Evolutionary conservation across 2,797 vertebrate species (phyloP), one percentile per base, ranked within the genome.

Genomic region (Dendrocincla tyrannina): DNA sequence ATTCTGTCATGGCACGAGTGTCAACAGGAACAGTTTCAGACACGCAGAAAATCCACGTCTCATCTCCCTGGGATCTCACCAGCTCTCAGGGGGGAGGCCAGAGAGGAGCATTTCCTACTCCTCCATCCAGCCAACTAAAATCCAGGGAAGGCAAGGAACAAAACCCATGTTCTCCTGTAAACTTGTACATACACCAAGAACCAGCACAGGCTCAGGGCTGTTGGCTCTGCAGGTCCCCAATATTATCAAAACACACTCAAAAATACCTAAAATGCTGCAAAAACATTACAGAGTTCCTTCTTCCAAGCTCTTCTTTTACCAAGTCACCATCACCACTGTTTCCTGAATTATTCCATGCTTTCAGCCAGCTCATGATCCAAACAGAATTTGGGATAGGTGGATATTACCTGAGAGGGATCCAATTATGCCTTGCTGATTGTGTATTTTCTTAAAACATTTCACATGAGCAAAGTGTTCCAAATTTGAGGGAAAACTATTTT

Each of bases 131-230:
- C 47, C 74, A 56, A 2, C 64, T 80, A 33, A 76, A 37, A 73
- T 9, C 18, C 69, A 77, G 33, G 42, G n/a, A 47, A 42, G 46
- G 46, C 44, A 56, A 56, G 1, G 18, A 47, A 23, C 14, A 50
- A 76, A 69, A 41, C 2, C 9, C 64, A 8, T 13, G 2, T 47
- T 47, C 35, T 30, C 75, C 39, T 16, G 7, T 10, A 9, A 56
- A 52, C 16, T 32, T 0, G 0, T 8, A 19, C 13, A 18, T 0
- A 17, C 17, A 5, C 24, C 5, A 35, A 83, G 39, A 46, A 56
- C 12, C 60, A 39, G 72, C 62, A 58, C 30, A 33, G 56, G 49
- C 74, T 50, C 19, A 22, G 37, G 15, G 24, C 41, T 0, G 0
- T 9, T 22, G 19, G 27, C 27, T 11, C 33, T 28, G 39, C 60